Evolutionary conservation across 2,888 invertebrate species (phyloP).

Genomic region (Lithophane leautieri): DNA sequence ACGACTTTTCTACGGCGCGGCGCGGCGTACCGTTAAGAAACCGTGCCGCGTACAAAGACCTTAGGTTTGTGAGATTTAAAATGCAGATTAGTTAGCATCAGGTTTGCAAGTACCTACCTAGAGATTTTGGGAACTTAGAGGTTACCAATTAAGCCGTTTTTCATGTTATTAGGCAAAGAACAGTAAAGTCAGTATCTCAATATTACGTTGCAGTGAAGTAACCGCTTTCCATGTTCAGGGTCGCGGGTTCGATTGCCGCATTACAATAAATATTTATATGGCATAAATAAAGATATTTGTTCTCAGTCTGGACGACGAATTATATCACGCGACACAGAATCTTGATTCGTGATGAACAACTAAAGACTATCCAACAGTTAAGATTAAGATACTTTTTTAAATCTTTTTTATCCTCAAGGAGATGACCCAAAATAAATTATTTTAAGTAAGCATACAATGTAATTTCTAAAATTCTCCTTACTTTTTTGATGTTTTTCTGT

Average conservation of each 20-base stretch:
- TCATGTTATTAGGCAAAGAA: neutral
- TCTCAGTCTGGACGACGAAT: slow-evolving; percentile 25
- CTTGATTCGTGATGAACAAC: slow-evolving; percentile 15
- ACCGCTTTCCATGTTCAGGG: slow-evolving; percentile 27
- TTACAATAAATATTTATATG: slow-evolving; percentile 38
- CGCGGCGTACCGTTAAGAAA: too few species aligned
- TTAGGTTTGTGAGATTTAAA: slow-evolving; percentile 10
- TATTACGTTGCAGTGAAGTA: slow-evolving; percentile 10
- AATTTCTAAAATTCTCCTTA: too few species aligned
- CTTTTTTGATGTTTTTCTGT: neutral
- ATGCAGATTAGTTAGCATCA: slow-evolving; percentile 17
- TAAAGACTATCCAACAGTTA: slow-evolving; percentile 9
- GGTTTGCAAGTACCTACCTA: neutral
- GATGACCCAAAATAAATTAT: neutral
- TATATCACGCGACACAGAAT: slow-evolving; percentile 17
- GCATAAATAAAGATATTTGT: slow-evolving; percentile 30
- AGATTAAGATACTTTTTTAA: neutral
- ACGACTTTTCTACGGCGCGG: too few species aligned
- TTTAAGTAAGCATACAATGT: too few species aligned
- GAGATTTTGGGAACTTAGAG: neutral
- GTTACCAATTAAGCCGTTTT: neutral
- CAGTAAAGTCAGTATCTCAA: neutral
- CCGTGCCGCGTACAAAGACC: too few species aligned
- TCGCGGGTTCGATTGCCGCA: slow-evolving; percentile 29
- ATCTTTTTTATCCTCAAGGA: neutral